A percentile compares a stretch with the other conserved stretches of the same genome.
Conservation (phyloP, 2,113 vertebrate species). For the Anseranas semipalmata region DNA sequence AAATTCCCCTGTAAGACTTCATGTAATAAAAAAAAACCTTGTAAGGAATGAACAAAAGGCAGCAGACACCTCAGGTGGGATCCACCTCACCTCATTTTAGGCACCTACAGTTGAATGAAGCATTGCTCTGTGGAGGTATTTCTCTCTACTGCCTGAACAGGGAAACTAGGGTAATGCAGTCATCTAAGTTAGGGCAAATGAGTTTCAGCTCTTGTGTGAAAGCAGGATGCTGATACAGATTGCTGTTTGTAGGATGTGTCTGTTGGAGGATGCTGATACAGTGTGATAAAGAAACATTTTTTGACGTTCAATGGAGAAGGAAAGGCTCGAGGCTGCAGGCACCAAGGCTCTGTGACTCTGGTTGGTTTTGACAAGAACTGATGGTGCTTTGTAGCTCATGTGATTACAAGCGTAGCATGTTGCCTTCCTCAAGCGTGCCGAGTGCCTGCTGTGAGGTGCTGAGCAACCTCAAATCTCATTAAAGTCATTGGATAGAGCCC, state of each 20-base stretch:
- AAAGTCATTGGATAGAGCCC: neutral
- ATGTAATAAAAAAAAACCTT: neutral
- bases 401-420: neutral
- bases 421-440: neutral
- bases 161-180: neutral
- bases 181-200: neutral
- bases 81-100: neutral
- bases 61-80: neutral
- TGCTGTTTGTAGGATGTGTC: neutral
- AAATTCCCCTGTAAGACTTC: neutral
- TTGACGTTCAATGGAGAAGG: neutral
- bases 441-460: neutral
- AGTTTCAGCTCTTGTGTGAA: neutral
- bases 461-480: constrained; percentile 12
- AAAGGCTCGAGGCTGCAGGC: neutral
- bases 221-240: neutral
- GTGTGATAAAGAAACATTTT: neutral
- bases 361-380: accelerated
- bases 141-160: neutral
- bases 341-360: neutral
- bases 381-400: neutral
- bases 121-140: neutral
- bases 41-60: neutral
- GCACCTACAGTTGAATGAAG: neutral
- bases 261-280: constrained; percentile 8